These are phyloP conservation scores for Acanthurus lineatus DNA, from an alignment of 2,797 vertebrate genomes.

Conservation along the genomic window DNA sequence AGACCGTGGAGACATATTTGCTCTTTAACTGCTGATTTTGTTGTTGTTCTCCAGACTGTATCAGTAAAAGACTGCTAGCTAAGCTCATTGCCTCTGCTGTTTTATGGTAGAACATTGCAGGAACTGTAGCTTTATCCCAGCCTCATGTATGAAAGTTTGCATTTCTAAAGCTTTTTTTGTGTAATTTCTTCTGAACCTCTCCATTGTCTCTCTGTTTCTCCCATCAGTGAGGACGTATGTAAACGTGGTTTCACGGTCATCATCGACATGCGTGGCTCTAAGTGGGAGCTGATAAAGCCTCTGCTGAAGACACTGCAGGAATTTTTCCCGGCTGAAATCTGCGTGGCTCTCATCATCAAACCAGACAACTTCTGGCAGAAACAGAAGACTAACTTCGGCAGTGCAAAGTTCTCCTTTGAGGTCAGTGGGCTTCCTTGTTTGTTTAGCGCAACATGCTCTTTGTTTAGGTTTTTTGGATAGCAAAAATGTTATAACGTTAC, in stretches of 20 bases:
- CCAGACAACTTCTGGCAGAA: conserved; percentile 99
- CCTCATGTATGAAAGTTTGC: too few relatives aligned
- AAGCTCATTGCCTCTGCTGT: too few relatives aligned
- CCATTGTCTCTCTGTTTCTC: neutral
- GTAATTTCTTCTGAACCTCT: neutral
- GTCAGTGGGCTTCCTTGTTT: conserved; percentile 71
- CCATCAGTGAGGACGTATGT: conserved; percentile 94
- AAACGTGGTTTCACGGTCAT: conserved; percentile 99
- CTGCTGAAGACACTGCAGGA: conserved; percentile 98
- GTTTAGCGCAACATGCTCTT: neutral
- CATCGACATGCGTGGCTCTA: conserved; percentile 98
- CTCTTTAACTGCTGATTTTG: neutral
- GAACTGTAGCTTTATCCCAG: too few relatives aligned
- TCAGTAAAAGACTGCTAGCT: neutral
- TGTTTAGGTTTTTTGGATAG: neutral
- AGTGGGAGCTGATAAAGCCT: conserved; percentile 99
- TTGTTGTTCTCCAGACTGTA: too few relatives aligned
- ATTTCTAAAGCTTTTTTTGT: too few relatives aligned
- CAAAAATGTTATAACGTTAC: too few relatives aligned
- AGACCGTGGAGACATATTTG: neutral
- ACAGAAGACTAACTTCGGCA: conserved; percentile 99
- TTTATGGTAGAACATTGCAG: too few relatives aligned
- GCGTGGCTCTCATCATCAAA: conserved; percentile 98
- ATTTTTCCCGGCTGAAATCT: conserved; percentile 95
- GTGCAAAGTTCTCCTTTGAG: conserved; percentile 99